phyloP scores from a whole-genome alignment of 2,888 invertebrate species.

The Encarsia formosa region DNA sequence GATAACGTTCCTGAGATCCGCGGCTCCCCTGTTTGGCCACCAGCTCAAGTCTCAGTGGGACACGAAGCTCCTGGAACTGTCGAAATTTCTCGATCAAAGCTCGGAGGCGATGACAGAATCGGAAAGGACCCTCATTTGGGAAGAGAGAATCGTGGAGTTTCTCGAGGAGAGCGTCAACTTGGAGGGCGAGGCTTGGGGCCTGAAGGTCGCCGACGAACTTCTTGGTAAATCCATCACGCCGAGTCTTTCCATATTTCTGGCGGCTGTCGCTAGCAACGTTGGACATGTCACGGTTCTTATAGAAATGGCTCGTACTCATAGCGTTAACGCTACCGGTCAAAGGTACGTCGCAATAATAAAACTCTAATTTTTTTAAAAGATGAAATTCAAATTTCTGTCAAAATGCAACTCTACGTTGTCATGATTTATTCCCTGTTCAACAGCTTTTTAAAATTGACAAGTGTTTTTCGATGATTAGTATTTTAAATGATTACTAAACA shows the following conservation, averaged over 20 bases:
- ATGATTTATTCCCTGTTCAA: too few relatives aligned
- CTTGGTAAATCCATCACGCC: slow-evolving; percentile 29
- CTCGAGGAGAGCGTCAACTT: slow-evolving; percentile 40
- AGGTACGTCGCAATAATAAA: too few relatives aligned
- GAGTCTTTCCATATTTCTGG: slow-evolving; percentile 35
- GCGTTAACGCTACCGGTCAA: slow-evolving; percentile 15
- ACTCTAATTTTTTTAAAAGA: too few relatives aligned
- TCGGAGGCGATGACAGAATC: not conserved
- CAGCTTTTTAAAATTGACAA: too few relatives aligned
- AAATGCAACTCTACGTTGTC: too few relatives aligned
- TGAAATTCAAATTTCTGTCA: too few relatives aligned
- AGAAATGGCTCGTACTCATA: slow-evolving; percentile 33
- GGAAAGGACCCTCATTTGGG: slow-evolving; percentile 37
- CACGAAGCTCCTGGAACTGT: slow-evolving; percentile 33
- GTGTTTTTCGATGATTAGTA: too few relatives aligned
- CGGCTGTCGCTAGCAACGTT: slow-evolving; percentile 38
- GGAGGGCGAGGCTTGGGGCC: slow-evolving; percentile 42
- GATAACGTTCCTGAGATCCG: slow-evolving; percentile 36
- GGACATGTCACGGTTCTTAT: slow-evolving; percentile 37
- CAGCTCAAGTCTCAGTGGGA: slow-evolving; percentile 41
- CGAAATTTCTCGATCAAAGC: slow-evolving; percentile 28
- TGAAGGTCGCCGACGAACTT: slow-evolving; percentile 41
- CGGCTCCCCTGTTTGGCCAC: slow-evolving; percentile 42
- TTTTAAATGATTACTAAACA: too few relatives aligned
- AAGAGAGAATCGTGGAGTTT: slow-evolving; percentile 40